Base-by-base conservation (phyloP, 1,140 invertebrate genomes). In the Cydia amplana region DNA sequence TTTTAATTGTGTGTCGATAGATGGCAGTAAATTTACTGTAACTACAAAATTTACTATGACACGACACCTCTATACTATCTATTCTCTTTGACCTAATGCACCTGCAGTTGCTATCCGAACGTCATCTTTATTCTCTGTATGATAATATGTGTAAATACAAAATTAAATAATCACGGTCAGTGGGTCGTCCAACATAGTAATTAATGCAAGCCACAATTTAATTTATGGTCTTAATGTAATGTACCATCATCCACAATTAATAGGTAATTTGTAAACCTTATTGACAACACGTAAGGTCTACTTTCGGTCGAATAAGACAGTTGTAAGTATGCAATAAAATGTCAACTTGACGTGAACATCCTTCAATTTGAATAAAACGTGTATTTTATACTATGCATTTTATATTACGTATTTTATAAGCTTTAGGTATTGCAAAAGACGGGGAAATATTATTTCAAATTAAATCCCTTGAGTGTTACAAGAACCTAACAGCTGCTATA, bases 151-250 rank as follows among this genome's bases (percentile, higher is more conserved):
- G 7, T 20, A 25, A 25, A 25, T 25, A 25, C 25, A 25, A 25
- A 25, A 16, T 55, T 32, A 32, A 32, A 51, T 51, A 51, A 55
- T 55, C 51, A 55, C 51, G 51, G n/a, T 18, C 51, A 55, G 51
- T 55, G 16, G 51, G 51, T 55, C 51, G 16, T 49, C 12, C 51
- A 55, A 18, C n/a, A 55, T 55, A 55, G 51, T 60, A 60, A 60
- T 55, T n/a, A 55, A 55, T 55, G 51, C 2, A 18, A 55, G 51
- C 46, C 4, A 18, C n/a, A n/a, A 6, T 55, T 55, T 55, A 46
- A 46, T 46, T 46, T 46, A 46, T 46, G 14, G 14, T 46, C 12
- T 46, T 4, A 14, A 46, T 16, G 12, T 16, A 25, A 25, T 32
- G 4, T 32, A 43, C 40, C 40, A 12, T 43, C 40, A 10, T 43